Base-by-base conservation (phyloP, 2,797 vertebrate genomes). In the Denticeps clupeoides region DNA sequence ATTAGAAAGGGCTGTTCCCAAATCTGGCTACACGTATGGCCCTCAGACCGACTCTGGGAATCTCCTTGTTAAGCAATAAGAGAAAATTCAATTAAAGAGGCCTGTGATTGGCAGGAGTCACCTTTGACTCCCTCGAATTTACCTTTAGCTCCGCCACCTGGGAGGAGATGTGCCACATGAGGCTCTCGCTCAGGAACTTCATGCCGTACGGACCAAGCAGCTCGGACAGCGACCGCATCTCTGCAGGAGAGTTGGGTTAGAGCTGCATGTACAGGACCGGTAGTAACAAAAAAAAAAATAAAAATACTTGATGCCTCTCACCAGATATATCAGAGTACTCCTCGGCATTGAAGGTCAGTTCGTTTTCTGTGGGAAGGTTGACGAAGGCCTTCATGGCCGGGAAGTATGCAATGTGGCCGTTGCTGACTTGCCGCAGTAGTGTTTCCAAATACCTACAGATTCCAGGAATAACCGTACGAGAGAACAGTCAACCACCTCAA, bases 101-200 rank as follows among this genome's bases (percentile, higher is more conserved):
- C 24, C 24, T 24, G 5, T 5, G 24, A 25, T 25, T 24, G 4
- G 25, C 25, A 25, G 24, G 41, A 27, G 8, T n/a, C 13, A n/a
- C 16, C 38, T 43, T 32, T 2, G 13, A 47, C 11, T 32, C 16
- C 5, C 7, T 9, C n/a, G 6, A 2, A 0, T 59, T 79, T 84
- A 97, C 94, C 93, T 98, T 98, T 45, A 98, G 86, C 77, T 98
- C 95, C 48, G 93, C 91, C 55, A 99, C 95, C 60, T 99, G 95
- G 11, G 95, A 99, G 7, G 95, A 98, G 70, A 99, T 99, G 77
- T 99, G 95, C 95, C 95, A 99, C 95, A 99, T 99, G 59, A 99
- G 86, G 65, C 92, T 97, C 82, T 99, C 95, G 25, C 93, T 99
- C 25, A 99, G 83, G 65, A 99, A 99, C 83, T 99, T 99, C 93